These are phyloP conservation scores for Notothenia rossii DNA, from an alignment of 2,113 vertebrate species.

Conservation along the genomic window DNA sequence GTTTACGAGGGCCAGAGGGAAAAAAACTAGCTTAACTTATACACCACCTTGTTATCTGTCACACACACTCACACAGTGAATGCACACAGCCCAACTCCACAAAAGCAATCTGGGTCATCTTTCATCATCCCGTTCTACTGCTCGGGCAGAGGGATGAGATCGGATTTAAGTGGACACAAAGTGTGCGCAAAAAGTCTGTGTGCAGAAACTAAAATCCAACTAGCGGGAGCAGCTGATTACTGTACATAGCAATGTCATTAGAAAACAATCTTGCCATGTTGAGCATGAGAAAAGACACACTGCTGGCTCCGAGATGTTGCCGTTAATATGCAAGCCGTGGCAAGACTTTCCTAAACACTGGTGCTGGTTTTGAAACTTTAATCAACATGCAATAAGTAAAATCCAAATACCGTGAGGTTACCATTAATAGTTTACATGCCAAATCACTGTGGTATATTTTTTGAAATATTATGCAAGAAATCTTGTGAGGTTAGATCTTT, in stretches of 20 bases:
- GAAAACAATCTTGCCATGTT: conserved; percentile 3
- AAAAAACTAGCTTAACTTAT: conserved; percentile 65
- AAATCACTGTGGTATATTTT: neutral
- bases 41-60: conserved; percentile 68
- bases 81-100: conserved; percentile 52
- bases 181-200: conserved; percentile 40
- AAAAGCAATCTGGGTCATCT: conserved; percentile 80
- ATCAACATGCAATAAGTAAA: conserved; percentile 2
- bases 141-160: conserved; percentile 60
- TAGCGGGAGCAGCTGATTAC: conserved; percentile 46
- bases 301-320: neutral
- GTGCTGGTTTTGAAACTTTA: neutral
- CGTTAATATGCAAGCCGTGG: neutral
- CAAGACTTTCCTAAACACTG: neutral
- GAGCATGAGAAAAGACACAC: neutral
- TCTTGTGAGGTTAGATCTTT: neutral
- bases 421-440: neutral
- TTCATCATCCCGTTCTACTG: conserved; percentile 70
- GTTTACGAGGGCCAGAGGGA: conserved; percentile 65
- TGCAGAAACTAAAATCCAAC: conserved; percentile 29
- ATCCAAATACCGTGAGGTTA: neutral
- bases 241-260: conserved; percentile 12
- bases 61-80: conserved; percentile 44
- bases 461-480: neutral
- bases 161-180: conserved; percentile 64